Evolutionary conservation across 92 coral and sea anemone species (phyloP), one percentile per base, ranked within the genome.

Genomic region (Meandrina meandrites): DNA sequence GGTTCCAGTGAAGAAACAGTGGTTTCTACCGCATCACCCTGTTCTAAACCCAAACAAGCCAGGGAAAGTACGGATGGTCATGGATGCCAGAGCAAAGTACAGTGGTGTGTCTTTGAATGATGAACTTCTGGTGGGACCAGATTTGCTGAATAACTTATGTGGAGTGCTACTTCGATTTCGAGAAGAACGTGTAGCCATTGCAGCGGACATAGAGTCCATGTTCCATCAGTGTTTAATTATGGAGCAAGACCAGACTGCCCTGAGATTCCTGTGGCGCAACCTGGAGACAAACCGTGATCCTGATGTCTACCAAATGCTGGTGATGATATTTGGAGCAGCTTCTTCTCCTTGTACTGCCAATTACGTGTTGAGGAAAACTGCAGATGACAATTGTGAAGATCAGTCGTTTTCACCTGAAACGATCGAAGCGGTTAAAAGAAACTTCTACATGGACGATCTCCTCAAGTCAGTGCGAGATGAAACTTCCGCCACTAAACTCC

Each of bases 11-110:
- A 32, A n/a, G 40, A 85, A 51, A 37, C 74, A 85, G 76, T 85
- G 88, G 88, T 64, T 85, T 22, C 88, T 85, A 71, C 88, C 83
- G 51, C 88, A 85, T 42, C 88, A 85, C 45, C 83, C 88, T 37
- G 88, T 85, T 16, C 76, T 48, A 32, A 85, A 85, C 66, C 88
- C 88, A 18, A 76, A 76, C 74, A 85, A 85, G 72, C 82, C 76
- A 8, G 82, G 88, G 11, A 71, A 84, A 51, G 88, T 76, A 34
- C 53, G 76, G 16, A 57, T 85, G 35, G 88, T 76, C 21, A 85
- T 85, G 88, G 88, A 85, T 31, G 88, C 88, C 34, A 58, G n/a
- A 31, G 88, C 88, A 21, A 85, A 85, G 76, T 31, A 57, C 88
- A 54, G 40, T 42, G 83, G 83, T n/a, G 78, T 85, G 24, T 75